Conservation (phyloP, 2,113 vertebrate genomes). For the Rhadina sibilatrix region DNA sequence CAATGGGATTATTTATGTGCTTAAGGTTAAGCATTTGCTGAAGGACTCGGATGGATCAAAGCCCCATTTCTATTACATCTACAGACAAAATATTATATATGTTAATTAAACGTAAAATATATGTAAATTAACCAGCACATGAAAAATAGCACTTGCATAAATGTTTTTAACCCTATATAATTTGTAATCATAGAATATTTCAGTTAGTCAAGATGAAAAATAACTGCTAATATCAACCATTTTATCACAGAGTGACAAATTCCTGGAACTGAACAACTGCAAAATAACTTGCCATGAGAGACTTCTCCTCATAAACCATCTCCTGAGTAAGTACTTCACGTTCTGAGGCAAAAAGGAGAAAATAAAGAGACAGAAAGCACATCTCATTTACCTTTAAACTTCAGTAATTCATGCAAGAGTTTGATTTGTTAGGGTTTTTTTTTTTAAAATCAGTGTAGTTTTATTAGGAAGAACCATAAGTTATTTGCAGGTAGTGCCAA, state of each 20-base stretch:
- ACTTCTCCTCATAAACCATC: background rate
- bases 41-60: slow-evolving; percentile 57
- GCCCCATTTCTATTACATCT: slow-evolving; percentile 35
- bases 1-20: slow-evolving; percentile 64
- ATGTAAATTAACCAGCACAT: slow-evolving; percentile 50
- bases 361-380: background rate
- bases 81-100: slow-evolving; percentile 58
- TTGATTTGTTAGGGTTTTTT: background rate
- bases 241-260: background rate
- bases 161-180: slow-evolving; percentile 33
- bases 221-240: background rate
- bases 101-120: slow-evolving; percentile 60
- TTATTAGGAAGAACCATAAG: background rate
- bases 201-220: background rate
- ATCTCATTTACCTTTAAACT: background rate
- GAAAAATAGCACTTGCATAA: slow-evolving; percentile 45
- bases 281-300: background rate
- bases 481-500: background rate
- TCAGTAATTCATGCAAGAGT: background rate
- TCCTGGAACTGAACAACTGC: background rate
- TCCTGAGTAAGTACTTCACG: background rate
- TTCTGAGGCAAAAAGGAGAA: background rate
- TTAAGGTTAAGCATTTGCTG: slow-evolving; percentile 70
- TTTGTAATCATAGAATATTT: slow-evolving; percentile 11
- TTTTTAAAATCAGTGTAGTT: background rate